phyloP scores from a whole-genome alignment of 2,113 vertebrate species.

The Girardinichthys multiradiatus region DNA sequence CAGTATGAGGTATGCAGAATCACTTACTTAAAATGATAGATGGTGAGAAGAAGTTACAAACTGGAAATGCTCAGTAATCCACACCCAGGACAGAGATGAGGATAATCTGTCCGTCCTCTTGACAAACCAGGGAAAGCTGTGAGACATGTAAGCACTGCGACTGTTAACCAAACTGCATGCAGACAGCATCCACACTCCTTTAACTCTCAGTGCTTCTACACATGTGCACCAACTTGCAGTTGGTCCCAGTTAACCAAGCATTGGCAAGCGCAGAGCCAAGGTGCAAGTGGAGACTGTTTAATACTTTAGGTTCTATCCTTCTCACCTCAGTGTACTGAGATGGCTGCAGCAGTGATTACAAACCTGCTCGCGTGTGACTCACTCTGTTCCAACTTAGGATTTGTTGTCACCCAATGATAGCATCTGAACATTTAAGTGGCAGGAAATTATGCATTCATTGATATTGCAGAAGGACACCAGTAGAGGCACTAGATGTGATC shows the following conservation, averaged over 20 bases:
- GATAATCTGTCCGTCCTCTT: neutral
- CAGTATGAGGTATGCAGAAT: neutral
- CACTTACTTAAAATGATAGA: neutral
- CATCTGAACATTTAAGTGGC: neutral
- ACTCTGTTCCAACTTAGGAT: neutral
- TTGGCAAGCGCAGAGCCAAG: constrained; percentile 37
- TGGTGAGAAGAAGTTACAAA: neutral
- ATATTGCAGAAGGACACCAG: neutral
- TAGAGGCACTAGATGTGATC: neutral
- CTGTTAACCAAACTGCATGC: neutral
- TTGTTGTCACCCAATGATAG: neutral
- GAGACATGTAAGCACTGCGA: constrained; percentile 15
- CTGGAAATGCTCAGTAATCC: neutral
- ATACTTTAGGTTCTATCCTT: constrained; percentile 1
- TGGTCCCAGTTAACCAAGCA: constrained; percentile 54
- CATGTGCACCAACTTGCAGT: constrained; percentile 8
- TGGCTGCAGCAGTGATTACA: neutral
- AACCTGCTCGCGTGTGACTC: no score
- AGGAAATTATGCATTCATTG: neutral
- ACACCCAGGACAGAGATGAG: neutral
- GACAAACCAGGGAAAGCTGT: neutral
- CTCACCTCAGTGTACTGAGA: neutral
- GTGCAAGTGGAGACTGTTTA: constrained; percentile 30
- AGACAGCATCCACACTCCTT: constrained; percentile 13
- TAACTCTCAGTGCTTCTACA: constrained; percentile 33